phyloP scores from a whole-genome alignment of 2,113 vertebrate genomes.

The Eolophus roseicapilla region DNA sequence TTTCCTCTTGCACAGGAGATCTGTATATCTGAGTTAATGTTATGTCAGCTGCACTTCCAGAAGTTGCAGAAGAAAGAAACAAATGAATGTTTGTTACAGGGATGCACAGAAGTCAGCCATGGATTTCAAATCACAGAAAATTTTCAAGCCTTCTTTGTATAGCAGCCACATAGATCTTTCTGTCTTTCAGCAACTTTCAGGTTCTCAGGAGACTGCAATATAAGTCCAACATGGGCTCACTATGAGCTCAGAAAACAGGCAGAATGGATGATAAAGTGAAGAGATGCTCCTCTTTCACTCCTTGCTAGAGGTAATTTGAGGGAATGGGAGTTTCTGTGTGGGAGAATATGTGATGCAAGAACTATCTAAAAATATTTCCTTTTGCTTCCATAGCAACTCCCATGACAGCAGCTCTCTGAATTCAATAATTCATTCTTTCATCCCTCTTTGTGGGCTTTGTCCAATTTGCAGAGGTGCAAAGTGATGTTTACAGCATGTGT shows the following conservation, averaged over 20 bases:
- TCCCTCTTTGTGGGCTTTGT: neutral
- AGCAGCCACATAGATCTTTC: neutral
- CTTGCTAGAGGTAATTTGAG: neutral
- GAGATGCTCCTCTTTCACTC: neutral
- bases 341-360: conserved; percentile 57
- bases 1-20: neutral
- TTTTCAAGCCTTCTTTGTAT: neutral
- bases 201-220: neutral
- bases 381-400: conserved; percentile 62
- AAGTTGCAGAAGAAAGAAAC: neutral
- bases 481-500: neutral
- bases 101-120: neutral
- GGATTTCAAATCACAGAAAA: neutral
- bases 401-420: conserved; percentile 7
- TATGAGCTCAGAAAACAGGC: neutral
- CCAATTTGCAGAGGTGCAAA: neutral
- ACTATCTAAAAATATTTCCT: conserved; percentile 54
- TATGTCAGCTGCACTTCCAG: neutral
- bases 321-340: conserved; percentile 57
- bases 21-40: neutral
- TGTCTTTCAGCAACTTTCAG: neutral
- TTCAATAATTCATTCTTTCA: neutral
- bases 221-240: neutral
- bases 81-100: neutral
- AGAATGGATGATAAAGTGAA: neutral